Percentiles rank a stretch among this genome's conserved stretches.
Evolutionary conservation across 2,888 invertebrate species (phyloP).

Genomic region (Drosophila buzzatii): DNA sequence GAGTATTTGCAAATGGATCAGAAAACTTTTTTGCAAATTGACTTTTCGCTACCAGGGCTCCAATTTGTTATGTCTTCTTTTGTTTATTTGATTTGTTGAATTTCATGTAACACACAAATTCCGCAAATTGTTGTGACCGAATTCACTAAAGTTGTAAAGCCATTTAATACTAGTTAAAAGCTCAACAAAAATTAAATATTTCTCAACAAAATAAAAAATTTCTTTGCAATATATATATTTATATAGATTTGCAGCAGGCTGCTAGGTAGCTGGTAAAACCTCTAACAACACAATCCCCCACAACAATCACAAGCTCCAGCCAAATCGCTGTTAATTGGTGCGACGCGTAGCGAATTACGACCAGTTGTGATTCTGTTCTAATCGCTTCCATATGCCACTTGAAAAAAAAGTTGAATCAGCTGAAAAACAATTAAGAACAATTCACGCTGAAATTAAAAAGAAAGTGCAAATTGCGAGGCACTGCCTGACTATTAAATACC

Average conservation of each 20-base stretch:
- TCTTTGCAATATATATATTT: conserved; percentile 31
- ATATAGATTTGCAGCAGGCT: conserved; percentile 28
- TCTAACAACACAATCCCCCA: conserved; percentile 10
- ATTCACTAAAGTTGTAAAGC: conserved; percentile 5
- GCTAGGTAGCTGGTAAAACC: background rate
- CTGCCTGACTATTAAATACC: background rate
- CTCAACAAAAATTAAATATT: background rate
- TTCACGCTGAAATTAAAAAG: conserved; percentile 47
- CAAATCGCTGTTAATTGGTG: conserved; percentile 46
- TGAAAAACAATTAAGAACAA: conserved; percentile 70
- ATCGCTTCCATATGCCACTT: conserved; percentile 43
- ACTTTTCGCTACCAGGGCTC: background rate
- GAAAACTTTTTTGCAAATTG: conserved; percentile 4
- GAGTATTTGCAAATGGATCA: background rate
- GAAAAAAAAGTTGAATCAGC: conserved; percentile 14
- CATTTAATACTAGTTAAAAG: conserved; percentile 2
- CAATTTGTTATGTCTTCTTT: background rate
- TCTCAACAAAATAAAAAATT: conserved; percentile 3
- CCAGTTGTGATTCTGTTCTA: conserved; percentile 40
- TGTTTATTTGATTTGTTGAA: background rate
- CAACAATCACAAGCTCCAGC: conserved; percentile 28
- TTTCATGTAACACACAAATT: background rate
- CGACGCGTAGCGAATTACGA: conserved; percentile 10
- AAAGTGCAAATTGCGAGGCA: background rate
- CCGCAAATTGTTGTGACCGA: conserved; percentile 13